These are phyloP conservation scores for Prostheceraeus crozeri DNA, from an alignment of 2,888 invertebrate species.

Conservation along the genomic window DNA sequence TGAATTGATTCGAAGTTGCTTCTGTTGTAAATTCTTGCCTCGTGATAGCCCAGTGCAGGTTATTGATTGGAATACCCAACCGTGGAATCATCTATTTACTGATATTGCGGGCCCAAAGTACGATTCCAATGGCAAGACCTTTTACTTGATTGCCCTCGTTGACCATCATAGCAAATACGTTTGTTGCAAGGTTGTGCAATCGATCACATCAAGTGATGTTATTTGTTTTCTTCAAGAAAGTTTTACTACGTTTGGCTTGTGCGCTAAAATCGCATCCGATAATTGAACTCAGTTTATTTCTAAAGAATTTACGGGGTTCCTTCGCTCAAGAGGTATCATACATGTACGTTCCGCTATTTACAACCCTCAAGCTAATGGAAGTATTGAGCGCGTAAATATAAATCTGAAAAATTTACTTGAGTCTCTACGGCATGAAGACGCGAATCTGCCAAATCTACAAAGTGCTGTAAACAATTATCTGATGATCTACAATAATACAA, in stretches of 20 bases:
- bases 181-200: constrained; percentile 15
- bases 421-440: not conserved
- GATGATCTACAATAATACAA: constrained; percentile 9
- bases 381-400: constrained; percentile 22
- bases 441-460: constrained; percentile 12
- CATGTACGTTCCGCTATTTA: constrained; percentile 31
- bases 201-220: constrained; percentile 9
- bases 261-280: constrained; percentile 14
- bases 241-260: constrained; percentile 1
- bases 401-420: constrained; percentile 9
- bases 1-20: constrained; percentile 3
- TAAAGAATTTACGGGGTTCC: constrained; percentile 8
- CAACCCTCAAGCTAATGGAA: constrained; percentile 30
- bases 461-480: constrained; percentile 21
- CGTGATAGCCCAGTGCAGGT: constrained; percentile 29
- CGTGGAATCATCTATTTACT: constrained; percentile 16
- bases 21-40: constrained; percentile 4
- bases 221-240: not conserved
- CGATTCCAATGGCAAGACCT: constrained; percentile 5
- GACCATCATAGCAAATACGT: constrained; percentile 27
- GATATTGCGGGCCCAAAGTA: constrained; percentile 30
- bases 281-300: constrained; percentile 26
- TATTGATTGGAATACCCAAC: constrained; percentile 1
- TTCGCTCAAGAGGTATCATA: constrained; percentile 17
- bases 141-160: constrained; percentile 29